Conservation (phyloP, 2,888 invertebrate genomes). For the Drosophila ezoana region DNA sequence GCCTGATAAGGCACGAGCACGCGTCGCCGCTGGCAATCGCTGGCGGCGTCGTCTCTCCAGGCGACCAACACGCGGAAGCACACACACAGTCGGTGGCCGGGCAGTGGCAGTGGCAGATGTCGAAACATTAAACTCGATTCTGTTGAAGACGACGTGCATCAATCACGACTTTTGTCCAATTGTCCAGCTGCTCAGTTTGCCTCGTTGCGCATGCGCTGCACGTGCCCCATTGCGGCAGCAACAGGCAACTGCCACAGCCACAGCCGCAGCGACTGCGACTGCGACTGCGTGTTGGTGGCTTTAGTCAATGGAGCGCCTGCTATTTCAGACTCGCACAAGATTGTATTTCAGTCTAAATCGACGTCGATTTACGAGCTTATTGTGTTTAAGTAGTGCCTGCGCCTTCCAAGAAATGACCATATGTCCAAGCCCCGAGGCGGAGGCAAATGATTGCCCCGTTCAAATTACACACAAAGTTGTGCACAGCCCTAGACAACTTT, state of each 20-base stretch:
- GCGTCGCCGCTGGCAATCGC: conserved; percentile 53
- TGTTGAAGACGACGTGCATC: conserved; percentile 73
- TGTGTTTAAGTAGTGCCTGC: conserved; percentile 39
- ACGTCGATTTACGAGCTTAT: conserved; percentile 76
- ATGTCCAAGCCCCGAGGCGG: conserved; percentile 3
- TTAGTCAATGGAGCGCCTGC: conserved; percentile 69
- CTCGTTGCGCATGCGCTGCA: conserved; percentile 68
- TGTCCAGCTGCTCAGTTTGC: conserved; percentile 29
- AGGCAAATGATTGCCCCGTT: conserved; percentile 61
- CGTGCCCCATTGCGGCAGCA: conserved; percentile 55
- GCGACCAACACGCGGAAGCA: conserved; percentile 78
- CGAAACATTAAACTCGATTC: conserved; percentile 67
- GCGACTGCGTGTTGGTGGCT: conserved; percentile 64
- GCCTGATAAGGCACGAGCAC: conserved; percentile 78
- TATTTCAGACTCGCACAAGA: conserved; percentile 51
- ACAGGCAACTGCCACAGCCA: neutral
- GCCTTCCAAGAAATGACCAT: conserved; percentile 62
- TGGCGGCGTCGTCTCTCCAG: conserved; percentile 46
- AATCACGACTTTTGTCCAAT: conserved; percentile 57
- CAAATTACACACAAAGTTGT: conserved; percentile 78
- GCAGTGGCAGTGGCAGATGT: conserved; percentile 53
- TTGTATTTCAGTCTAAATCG: conserved; percentile 77
- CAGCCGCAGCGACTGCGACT: conserved; percentile 15
- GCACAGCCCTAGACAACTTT: conserved; percentile 74
- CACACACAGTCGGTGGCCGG: conserved; percentile 54